Evolutionary conservation across 2,113 vertebrate species (phyloP).

Genomic region (Collichthys lucidus): DNA sequence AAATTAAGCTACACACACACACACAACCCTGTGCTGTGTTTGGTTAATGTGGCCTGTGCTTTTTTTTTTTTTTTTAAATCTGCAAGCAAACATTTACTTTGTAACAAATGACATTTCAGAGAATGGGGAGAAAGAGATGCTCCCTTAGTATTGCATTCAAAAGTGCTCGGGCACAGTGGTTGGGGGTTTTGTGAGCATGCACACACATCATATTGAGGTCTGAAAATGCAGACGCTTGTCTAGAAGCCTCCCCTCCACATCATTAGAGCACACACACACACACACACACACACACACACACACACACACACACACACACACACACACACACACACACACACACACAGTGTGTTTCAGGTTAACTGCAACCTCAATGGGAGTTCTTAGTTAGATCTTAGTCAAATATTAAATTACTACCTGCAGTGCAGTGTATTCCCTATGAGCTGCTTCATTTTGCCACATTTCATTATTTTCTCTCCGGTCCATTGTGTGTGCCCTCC

Average conservation of each 20-base stretch:
- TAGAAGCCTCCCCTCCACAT: slow-evolving; percentile 14
- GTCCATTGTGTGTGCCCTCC: neutral
- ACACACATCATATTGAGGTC: neutral
- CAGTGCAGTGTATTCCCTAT: neutral
- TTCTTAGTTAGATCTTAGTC: slow-evolving; percentile 5
- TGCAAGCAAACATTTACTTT: slow-evolving; percentile 15
- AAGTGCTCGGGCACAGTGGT: neutral
- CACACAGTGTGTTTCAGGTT: neutral
- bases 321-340: too few relatives aligned
- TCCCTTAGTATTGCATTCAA: neutral
- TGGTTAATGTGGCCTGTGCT: neutral
- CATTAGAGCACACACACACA: slow-evolving; percentile 20
- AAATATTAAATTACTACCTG: slow-evolving; percentile 11
- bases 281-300: too few relatives aligned
- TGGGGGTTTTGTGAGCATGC: neutral
- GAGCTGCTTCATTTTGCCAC: slow-evolving; percentile 23
- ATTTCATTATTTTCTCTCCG: slow-evolving; percentile 14
- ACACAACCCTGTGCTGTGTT: neutral
- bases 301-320: too few relatives aligned
- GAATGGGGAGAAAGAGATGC: neutral
- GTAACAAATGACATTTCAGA: slow-evolving; percentile 9
- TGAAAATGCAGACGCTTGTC: slow-evolving; percentile 13
- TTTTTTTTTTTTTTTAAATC: too few relatives aligned
- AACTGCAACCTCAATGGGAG: neutral
- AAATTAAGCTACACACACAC: too few relatives aligned